Percentiles rank a stretch among this genome's conserved stretches.
Evolutionary conservation across 2,888 invertebrate species (phyloP).

Genomic region (Calephelis perditalis): DNA sequence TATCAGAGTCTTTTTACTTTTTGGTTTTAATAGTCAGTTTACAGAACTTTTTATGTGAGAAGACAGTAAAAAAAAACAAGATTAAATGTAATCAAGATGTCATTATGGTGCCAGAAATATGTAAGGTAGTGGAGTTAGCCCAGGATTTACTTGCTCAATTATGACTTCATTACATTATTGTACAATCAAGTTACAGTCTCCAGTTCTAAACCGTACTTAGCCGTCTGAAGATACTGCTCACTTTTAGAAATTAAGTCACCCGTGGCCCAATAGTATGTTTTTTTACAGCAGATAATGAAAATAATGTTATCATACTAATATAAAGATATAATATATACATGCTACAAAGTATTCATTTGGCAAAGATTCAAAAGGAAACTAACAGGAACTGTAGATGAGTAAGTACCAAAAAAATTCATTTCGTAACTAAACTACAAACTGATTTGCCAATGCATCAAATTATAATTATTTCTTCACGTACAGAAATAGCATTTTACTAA

Average conservation of each 20-base stretch:
- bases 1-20: no score
- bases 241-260: no score
- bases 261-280: neutral
- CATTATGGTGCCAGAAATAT: no score
- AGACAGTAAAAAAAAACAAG: no score
- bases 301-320: neutral
- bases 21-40: no score
- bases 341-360: conserved; percentile 16
- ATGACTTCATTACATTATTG: neutral
- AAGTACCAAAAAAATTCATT: neutral
- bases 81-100: no score
- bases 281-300: neutral
- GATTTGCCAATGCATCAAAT: neutral
- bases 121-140: no score
- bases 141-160: no score
- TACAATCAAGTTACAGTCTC: neutral
- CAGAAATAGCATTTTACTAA: conserved; percentile 45
- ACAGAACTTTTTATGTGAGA: no score
- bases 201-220: neutral
- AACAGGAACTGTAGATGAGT: neutral
- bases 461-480: neutral
- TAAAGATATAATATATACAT: neutral
- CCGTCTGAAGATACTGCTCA: no score
- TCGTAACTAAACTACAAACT: neutral
- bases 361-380: conserved; percentile 12